phyloP scores from a whole-genome alignment of 30 jellyfish, hydroid and myxozoan genomes.

The Aurelia aurita complex sp. Pacific region DNA sequence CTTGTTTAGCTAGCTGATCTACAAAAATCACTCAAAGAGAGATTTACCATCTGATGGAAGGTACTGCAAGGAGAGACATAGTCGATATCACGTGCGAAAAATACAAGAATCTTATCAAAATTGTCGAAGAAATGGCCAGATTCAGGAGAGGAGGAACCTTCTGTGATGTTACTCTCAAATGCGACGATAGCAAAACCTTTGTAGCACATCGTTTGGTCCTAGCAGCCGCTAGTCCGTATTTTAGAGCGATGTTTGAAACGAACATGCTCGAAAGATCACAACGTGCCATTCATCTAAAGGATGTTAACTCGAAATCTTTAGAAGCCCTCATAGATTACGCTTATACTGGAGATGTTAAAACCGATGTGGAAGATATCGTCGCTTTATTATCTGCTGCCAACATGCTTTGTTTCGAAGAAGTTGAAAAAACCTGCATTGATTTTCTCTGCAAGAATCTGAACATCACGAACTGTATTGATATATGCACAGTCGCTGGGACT shows the following conservation, averaged over 20 bases:
- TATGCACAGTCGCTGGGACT: constrained; percentile 72
- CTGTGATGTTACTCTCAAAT: constrained; percentile 67
- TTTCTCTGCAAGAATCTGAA: constrained; percentile 51
- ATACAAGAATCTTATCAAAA: constrained; percentile 8
- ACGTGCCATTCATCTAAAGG: constrained; percentile 22
- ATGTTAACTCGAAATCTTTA: constrained; percentile 66
- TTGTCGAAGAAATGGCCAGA: constrained; percentile 32
- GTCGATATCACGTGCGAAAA: not conserved
- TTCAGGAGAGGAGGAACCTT: constrained; percentile 55
- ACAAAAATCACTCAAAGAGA: not conserved
- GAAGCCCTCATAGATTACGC: constrained; percentile 43
- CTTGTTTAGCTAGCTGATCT: too few species aligned
- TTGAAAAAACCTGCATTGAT: constrained; percentile 70
- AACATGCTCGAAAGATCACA: constrained; percentile 75
- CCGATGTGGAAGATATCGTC: constrained; percentile 40
- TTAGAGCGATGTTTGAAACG: constrained; percentile 78
- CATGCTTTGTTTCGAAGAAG: constrained; percentile 79
- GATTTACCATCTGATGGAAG: constrained; percentile 4
- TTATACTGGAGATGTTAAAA: constrained; percentile 38
- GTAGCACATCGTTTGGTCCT: constrained; percentile 74
- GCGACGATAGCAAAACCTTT: constrained; percentile 72
- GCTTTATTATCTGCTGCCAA: constrained; percentile 70
- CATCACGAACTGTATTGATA: constrained; percentile 73
- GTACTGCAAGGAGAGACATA: not conserved
- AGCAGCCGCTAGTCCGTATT: constrained; percentile 85